Percentiles rank a stretch among this genome's conserved stretches.
Evolutionary conservation across 2,797 vertebrate species (phyloP).

Genomic region (Pelodytes ibericus): DNA sequence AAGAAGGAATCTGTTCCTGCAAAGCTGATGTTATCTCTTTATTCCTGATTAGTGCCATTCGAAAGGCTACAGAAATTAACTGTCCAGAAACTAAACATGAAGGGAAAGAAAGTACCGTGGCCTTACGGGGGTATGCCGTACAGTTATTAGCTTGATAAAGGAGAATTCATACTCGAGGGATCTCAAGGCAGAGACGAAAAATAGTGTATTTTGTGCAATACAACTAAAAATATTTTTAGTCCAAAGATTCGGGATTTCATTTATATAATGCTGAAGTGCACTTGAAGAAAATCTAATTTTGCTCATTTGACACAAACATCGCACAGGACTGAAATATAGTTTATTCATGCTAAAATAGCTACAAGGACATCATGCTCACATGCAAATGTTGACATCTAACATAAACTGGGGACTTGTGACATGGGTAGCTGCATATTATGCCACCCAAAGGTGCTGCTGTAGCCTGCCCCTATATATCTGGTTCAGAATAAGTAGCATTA

Average conservation of each 20-base stretch:
- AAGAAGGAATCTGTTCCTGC: conserved; percentile 66
- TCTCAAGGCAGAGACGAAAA: conserved; percentile 18
- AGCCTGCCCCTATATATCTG: too few species aligned
- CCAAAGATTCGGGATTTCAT: background rate
- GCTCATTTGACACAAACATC: background rate
- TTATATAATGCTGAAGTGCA: conserved; percentile 4
- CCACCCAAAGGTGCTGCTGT: too few species aligned
- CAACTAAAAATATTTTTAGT: background rate
- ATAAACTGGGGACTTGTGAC: too few species aligned
- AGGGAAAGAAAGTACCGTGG: conserved; percentile 52
- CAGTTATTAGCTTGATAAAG: conserved; percentile 56
- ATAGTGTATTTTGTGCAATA: conserved; percentile 5
- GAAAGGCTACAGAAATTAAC: conserved; percentile 82
- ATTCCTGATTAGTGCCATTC: conserved; percentile 84
- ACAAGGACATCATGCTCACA: background rate
- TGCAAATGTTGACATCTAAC: too few species aligned
- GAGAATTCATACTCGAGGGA: conserved; percentile 9
- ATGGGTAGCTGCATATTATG: too few species aligned
- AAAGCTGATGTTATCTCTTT: conserved; percentile 81
- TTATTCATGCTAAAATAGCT: background rate
- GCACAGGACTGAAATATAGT: background rate
- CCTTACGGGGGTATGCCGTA: conserved; percentile 28
- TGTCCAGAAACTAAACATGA: conserved; percentile 78
- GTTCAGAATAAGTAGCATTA: too few species aligned
- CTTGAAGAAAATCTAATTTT: conserved; percentile 24